phyloP scores from a whole-genome alignment of 2,888 invertebrate genomes.

The Synergus gifuensis region DNA sequence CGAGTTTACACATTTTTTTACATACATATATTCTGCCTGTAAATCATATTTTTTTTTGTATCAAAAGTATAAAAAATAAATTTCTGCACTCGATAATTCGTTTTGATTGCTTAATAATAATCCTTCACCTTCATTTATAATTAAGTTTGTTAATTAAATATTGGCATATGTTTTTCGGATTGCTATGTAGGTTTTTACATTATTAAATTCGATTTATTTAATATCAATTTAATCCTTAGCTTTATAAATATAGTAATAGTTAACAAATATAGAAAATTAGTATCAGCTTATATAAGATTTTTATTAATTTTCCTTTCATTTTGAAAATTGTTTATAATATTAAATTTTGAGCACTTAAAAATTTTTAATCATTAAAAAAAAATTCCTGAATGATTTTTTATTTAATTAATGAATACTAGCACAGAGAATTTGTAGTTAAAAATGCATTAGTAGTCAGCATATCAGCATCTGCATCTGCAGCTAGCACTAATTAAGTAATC shows the following conservation, averaged over 20 bases:
- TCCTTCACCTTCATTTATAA: background rate
- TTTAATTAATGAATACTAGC: background rate
- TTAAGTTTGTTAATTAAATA: background rate
- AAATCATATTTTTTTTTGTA: background rate
- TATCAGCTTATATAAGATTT: too few species aligned
- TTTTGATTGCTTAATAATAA: background rate
- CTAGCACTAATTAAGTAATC: background rate
- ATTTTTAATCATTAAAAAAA: too few species aligned
- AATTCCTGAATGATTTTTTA: background rate
- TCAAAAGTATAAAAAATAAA: background rate
- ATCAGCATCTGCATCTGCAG: background rate
- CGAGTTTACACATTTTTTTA: background rate
- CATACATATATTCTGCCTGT: background rate
- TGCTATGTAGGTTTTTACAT: background rate
- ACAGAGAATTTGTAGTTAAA: background rate
- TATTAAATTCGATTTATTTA: background rate
- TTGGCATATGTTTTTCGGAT: background rate
- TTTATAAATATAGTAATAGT: too few species aligned
- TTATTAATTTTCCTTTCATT: too few species aligned
- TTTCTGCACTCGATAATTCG: background rate
- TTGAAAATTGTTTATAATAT: too few species aligned
- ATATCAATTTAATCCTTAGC: too few species aligned
- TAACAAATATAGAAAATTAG: too few species aligned
- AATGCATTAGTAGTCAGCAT: background rate
- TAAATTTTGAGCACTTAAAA: too few species aligned